Percentiles rank a stretch among this genome's conserved stretches.
Evolutionary conservation across 2,797 vertebrate species (phyloP).

Genomic region (Antrozous pallidus): DNA sequence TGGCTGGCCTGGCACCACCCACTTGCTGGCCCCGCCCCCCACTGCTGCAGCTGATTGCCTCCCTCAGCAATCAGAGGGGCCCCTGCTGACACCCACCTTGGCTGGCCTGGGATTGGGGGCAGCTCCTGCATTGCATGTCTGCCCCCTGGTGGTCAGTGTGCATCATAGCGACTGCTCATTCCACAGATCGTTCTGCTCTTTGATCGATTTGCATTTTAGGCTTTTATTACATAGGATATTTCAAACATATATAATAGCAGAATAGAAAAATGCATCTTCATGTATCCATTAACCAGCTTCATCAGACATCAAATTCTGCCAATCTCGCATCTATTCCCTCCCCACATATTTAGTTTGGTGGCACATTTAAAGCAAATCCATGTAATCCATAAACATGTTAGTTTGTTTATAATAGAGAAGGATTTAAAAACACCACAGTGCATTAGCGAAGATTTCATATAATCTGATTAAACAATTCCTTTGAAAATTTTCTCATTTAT

Average conservation of each 20-base stretch:
- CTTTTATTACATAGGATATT: background rate
- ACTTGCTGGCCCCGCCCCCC: too few relatives aligned
- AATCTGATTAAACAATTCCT: background rate
- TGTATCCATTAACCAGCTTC: background rate
- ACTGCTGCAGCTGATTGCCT: too few relatives aligned
- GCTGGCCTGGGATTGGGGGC: too few relatives aligned
- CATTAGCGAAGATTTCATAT: background rate
- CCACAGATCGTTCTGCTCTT: too few relatives aligned
- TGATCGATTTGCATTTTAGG: too few relatives aligned
- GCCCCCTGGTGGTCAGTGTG: too few relatives aligned
- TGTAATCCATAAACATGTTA: background rate
- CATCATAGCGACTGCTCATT: too few relatives aligned
- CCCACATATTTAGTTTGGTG: background rate
- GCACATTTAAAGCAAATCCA: background rate
- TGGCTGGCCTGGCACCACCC: too few relatives aligned
- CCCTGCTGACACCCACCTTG: too few relatives aligned
- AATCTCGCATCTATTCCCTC: background rate
- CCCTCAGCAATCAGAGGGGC: too few relatives aligned
- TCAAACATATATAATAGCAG: background rate
- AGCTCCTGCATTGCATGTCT: too few relatives aligned
- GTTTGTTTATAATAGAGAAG: constrained; percentile 8
- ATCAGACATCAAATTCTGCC: background rate
- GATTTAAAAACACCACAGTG: background rate
- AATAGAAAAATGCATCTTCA: background rate
- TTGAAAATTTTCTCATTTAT: background rate